Percentiles rank a stretch among this genome's conserved stretches.
Conservation (phyloP, 64 coral and sea anemone species). For the Stylophora pistillata region DNA sequence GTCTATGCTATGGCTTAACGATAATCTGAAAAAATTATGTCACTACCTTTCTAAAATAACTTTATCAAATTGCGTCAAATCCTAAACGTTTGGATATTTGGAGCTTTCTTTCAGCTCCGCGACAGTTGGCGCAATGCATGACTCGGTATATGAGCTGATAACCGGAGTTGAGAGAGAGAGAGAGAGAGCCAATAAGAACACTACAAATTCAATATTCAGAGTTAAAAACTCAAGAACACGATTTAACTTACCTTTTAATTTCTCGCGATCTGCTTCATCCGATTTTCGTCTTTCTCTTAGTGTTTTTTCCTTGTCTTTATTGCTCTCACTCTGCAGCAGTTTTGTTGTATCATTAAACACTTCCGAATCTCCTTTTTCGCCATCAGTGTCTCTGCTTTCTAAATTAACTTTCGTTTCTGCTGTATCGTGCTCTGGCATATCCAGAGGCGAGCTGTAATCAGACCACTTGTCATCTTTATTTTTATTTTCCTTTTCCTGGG, state of each 20-base stretch:
- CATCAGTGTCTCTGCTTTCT: background rate
- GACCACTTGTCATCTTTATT: slow-evolving; percentile 67
- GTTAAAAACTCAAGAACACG: too few relatives aligned
- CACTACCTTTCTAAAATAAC: too few relatives aligned
- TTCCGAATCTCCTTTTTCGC: slow-evolving; percentile 14
- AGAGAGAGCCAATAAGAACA: too few relatives aligned
- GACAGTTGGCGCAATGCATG: too few relatives aligned
- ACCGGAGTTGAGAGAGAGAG: too few relatives aligned
- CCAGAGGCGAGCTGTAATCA: slow-evolving; percentile 6
- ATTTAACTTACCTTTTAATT: slow-evolving; percentile 15
- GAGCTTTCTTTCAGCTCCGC: too few relatives aligned
- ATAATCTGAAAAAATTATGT: too few relatives aligned
- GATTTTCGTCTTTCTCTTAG: slow-evolving; percentile 20
- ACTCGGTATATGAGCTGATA: too few relatives aligned
- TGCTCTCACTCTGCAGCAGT: slow-evolving; percentile 42
- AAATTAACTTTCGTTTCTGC: slow-evolving; percentile 51
- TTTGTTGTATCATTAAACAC: slow-evolving; percentile 51
- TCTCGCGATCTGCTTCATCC: background rate
- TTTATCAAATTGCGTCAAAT: too few relatives aligned
- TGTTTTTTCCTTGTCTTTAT: background rate
- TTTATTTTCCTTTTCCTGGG: slow-evolving; percentile 72
- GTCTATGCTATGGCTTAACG: too few relatives aligned
- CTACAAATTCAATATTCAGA: background rate
- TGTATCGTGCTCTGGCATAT: slow-evolving; percentile 16
- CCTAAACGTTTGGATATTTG: too few relatives aligned